Evolutionary conservation across 2,888 invertebrate genomes (phyloP).

Genomic region (Globia sparganii): DNA sequence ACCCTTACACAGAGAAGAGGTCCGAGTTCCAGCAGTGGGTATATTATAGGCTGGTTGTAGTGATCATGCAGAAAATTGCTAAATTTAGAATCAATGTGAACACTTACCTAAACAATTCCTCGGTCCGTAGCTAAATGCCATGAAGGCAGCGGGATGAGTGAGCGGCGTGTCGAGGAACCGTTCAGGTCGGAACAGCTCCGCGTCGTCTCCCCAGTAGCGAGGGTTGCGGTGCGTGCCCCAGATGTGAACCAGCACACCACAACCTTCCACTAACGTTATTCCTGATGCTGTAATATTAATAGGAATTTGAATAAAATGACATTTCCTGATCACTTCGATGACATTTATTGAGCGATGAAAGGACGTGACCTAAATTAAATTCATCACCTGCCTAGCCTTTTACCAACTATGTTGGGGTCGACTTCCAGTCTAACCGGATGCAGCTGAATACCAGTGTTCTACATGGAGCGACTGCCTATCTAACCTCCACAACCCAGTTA

Average conservation of each 20-base stretch:
- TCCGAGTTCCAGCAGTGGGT: neutral
- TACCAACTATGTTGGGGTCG: too few relatives aligned
- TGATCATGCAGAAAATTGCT: neutral
- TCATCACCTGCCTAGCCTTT: too few relatives aligned
- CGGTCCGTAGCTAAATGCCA: constrained; percentile 76
- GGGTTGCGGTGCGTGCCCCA: constrained; percentile 78
- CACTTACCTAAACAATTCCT: constrained; percentile 76
- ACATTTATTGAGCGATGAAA: neutral
- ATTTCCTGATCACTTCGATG: neutral
- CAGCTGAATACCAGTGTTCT: too few relatives aligned
- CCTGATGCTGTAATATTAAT: constrained; percentile 71
- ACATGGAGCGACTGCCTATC: too few relatives aligned
- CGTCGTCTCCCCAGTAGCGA: constrained; percentile 76
- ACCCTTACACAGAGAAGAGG: neutral
- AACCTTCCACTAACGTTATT: constrained; percentile 66
- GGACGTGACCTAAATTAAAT: neutral
- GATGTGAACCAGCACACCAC: constrained; percentile 69
- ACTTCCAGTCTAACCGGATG: too few relatives aligned
- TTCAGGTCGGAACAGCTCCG: constrained; percentile 75
- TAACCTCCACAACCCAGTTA: too few relatives aligned
- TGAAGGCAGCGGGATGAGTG: constrained; percentile 70
- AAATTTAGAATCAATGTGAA: neutral
- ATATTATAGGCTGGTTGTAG: neutral
- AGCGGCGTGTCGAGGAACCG: constrained; percentile 70
- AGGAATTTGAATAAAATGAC: neutral